phyloP scores from a whole-genome alignment of 2,113 vertebrate genomes.

The Lamprologus tigripictilis region DNA sequence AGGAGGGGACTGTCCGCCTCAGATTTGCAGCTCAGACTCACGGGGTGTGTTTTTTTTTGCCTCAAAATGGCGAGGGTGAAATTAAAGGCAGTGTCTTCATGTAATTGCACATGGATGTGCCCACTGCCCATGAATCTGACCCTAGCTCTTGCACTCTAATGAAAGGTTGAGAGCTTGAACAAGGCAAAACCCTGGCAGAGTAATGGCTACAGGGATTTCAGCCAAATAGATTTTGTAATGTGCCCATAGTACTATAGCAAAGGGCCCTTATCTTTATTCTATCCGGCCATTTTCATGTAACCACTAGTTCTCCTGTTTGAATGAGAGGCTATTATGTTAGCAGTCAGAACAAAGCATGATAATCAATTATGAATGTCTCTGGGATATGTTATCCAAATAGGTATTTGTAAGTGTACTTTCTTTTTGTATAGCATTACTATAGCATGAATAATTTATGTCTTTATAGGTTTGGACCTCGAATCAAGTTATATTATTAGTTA shows the following conservation, averaged over 20 bases:
- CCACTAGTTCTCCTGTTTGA: conserved; percentile 5
- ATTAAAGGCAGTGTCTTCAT: conserved; percentile 60
- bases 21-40: conserved; percentile 42
- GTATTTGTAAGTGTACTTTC: neutral
- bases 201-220: neutral
- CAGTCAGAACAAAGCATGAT: conserved; percentile 1
- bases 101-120: conserved; percentile 64
- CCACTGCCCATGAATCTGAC: conserved; percentile 46
- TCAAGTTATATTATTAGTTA: neutral
- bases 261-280: conserved; percentile 1
- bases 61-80: conserved; percentile 47
- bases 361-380: conserved; percentile 37
- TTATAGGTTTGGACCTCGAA: neutral
- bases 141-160: conserved; percentile 49
- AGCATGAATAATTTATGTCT: conserved; percentile 41
- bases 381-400: neutral
- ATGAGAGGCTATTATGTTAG: neutral
- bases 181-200: conserved; percentile 15
- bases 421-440: conserved; percentile 3
- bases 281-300: conserved; percentile 8
- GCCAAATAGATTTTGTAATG: conserved; percentile 35
- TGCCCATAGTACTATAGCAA: neutral
- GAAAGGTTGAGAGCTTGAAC: conserved; percentile 45
- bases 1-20: conserved; percentile 46
- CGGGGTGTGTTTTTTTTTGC: conserved; percentile 55